A percentile compares a stretch with the other conserved stretches of the same genome.
These are phyloP conservation scores for Euclidia mi DNA, from an alignment of 2,888 invertebrate genomes.

Conservation along the genomic window DNA sequence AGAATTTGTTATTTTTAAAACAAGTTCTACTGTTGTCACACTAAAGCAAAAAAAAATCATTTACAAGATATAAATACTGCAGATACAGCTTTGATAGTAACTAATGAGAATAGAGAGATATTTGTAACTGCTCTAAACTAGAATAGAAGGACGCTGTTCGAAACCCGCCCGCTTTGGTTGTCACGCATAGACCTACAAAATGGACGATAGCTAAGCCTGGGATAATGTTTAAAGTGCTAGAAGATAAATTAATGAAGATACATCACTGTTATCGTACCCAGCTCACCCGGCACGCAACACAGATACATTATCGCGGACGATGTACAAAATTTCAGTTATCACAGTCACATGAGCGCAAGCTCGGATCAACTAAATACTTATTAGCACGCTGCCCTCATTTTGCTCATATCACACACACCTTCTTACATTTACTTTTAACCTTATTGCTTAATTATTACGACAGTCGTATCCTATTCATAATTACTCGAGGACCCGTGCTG, in stretches of 20 bases:
- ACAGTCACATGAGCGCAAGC: constrained; percentile 29
- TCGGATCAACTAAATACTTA: constrained; percentile 9
- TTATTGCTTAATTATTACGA: constrained; percentile 32
- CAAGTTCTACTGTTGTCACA: too few species aligned
- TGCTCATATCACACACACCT: constrained; percentile 1
- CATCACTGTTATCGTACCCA: constrained; percentile 25
- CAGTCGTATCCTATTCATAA: constrained; percentile 15
- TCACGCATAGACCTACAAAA: constrained; percentile 24
- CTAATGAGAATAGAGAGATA: constrained; percentile 10
- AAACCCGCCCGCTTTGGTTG: constrained; percentile 21
- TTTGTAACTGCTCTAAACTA: constrained; percentile 1
- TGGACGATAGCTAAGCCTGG: constrained; percentile 26
- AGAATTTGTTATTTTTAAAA: too few species aligned
- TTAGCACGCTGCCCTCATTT: constrained; percentile 32
- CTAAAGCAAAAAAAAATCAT: too few species aligned
- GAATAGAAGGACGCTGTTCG: constrained; percentile 5
- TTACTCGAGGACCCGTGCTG: too few species aligned
- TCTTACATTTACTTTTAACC: background rate
- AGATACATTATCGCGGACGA: constrained; percentile 11
- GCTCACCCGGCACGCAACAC: background rate
- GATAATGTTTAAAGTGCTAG: constrained; percentile 24
- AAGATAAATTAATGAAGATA: constrained; percentile 38
- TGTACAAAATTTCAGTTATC: constrained; percentile 25
- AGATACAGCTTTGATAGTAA: too few species aligned
- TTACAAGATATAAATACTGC: too few species aligned